phyloP scores from a whole-genome alignment of 2,797 vertebrate genomes.

The Cebuella pygmaea region DNA sequence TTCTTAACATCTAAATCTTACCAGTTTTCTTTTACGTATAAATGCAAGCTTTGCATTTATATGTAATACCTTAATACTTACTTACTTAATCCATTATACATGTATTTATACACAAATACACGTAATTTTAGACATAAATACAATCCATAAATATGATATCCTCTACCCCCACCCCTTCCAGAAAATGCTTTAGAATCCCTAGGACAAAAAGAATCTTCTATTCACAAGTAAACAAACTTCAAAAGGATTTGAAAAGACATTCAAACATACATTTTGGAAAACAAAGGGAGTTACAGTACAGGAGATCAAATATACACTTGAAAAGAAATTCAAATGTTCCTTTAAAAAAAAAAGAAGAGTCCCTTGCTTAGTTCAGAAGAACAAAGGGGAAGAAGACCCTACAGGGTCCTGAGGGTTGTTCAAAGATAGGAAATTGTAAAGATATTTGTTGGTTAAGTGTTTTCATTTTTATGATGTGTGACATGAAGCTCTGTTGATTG shows the following conservation, averaged over 20 bases:
- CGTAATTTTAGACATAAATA: neutral
- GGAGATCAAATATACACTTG: neutral
- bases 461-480: neutral
- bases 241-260: constrained; percentile 41
- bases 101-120: neutral
- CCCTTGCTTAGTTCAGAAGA: neutral
- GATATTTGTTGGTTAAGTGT: neutral
- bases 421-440: neutral
- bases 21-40: neutral
- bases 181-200: constrained; percentile 25
- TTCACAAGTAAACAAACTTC: neutral
- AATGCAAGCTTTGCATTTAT: neutral
- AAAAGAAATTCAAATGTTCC: constrained; percentile 40
- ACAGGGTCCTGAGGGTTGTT: neutral
- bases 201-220: neutral
- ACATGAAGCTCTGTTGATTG: neutral
- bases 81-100: neutral
- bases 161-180: neutral
- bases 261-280: constrained; percentile 18
- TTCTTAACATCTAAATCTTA: neutral
- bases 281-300: neutral
- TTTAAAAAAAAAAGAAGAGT: neutral
- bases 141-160: neutral
- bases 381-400: neutral
- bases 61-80: neutral